Percentiles rank a stretch among this genome's conserved stretches.
Conservation (phyloP, 2,113 vertebrate genomes). For the Scopus umbretta region DNA sequence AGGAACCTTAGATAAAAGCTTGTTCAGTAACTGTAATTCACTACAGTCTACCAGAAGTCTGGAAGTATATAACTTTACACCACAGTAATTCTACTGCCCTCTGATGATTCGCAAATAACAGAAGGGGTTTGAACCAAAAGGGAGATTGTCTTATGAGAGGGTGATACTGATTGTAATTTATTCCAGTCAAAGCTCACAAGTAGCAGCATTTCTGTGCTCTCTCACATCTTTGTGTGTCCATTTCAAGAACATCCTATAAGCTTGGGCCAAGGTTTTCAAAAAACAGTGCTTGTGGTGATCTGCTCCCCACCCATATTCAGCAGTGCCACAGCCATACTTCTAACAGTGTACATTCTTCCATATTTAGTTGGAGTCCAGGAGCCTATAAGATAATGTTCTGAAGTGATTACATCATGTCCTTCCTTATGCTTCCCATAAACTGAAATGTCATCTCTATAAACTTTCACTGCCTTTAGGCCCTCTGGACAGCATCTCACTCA, state of each 20-base stretch:
- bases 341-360: neutral
- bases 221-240: neutral
- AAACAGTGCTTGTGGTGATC: neutral
- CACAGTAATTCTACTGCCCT: neutral
- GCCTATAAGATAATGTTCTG: neutral
- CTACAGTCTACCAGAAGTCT: slow-evolving; percentile 45
- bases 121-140: neutral
- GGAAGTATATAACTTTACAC: slow-evolving; percentile 25
- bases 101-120: neutral
- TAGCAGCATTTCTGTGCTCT: neutral
- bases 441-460: slow-evolving; percentile 40
- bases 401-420: neutral
- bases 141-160: neutral
- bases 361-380: neutral
- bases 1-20: slow-evolving; percentile 61
- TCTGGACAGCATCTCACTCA: neutral
- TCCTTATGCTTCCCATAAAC: slow-evolving; percentile 1
- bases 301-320: neutral
- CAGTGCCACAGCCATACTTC: neutral
- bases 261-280: neutral
- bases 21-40: slow-evolving; percentile 42
- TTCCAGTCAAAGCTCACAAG: neutral
- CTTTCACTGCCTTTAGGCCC: neutral
- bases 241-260: neutral
- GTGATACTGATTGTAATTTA: neutral